These are phyloP conservation scores for Idaea aversata DNA, from an alignment of 2,888 invertebrate genomes.

Conservation along the genomic window DNA sequence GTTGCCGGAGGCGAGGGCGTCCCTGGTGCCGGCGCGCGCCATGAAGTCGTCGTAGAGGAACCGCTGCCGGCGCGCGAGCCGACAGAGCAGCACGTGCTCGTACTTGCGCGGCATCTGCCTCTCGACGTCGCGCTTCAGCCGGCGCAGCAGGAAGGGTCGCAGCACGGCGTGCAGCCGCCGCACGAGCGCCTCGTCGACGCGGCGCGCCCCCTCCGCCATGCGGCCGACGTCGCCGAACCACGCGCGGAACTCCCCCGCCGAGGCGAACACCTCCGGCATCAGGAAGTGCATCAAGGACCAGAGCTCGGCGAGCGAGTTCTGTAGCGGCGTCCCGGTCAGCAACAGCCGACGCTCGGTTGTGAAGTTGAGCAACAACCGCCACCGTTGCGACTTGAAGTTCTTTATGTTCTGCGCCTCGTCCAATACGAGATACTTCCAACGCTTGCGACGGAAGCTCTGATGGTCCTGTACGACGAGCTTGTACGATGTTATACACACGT, in stretches of 20 bases:
- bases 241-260: conserved; percentile 97
- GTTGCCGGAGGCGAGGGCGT: conserved; percentile 95
- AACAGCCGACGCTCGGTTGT: conserved; percentile 94
- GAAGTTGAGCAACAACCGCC: conserved; percentile 98
- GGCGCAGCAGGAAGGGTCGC: conserved; percentile 94
- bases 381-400: conserved; percentile 99
- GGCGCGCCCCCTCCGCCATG: conserved; percentile 53
- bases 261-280: conserved; percentile 98
- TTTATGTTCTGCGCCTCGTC: conserved; percentile 99
- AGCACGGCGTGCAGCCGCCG: conserved; percentile 82
- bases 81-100: conserved; percentile 96
- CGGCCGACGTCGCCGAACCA: conserved; percentile 98
- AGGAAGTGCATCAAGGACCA: conserved; percentile 99
- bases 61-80: conserved; percentile 96
- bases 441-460: conserved; percentile 96
- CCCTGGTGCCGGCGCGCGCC: conserved; percentile 96
- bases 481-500: conserved; percentile 98
- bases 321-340: conserved; percentile 96
- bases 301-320: conserved; percentile 97
- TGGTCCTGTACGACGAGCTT: conserved; percentile 99
- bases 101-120: conserved; percentile 97
- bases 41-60: conserved; percentile 99
- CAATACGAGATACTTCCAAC: conserved; percentile 98
- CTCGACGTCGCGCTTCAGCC: conserved; percentile 97
- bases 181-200: conserved; percentile 58